phyloP scores from a whole-genome alignment of 2,888 invertebrate species.

The Tolmerus cingulatus region DNA sequence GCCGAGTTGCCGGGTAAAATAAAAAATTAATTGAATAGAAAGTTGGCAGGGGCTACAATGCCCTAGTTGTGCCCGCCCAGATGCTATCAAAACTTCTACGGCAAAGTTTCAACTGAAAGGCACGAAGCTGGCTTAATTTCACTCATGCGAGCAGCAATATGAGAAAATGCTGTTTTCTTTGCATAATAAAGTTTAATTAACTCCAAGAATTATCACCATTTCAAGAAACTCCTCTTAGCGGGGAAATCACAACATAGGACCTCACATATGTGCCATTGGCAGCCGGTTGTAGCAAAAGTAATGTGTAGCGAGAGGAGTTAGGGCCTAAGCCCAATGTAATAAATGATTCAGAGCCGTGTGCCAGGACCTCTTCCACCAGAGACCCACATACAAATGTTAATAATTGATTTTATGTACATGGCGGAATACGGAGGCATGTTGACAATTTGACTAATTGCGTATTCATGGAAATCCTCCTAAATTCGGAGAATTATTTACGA shows the following conservation, averaged over 20 bases:
- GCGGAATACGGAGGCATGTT: constrained; percentile 13
- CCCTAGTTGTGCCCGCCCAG: neutral
- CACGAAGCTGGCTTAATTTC: constrained; percentile 1
- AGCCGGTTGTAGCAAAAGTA: neutral
- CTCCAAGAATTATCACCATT: constrained; percentile 30
- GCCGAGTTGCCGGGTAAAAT: neutral
- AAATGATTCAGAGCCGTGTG: constrained; percentile 25
- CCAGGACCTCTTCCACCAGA: neutral
- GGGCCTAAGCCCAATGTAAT: constrained; percentile 5
- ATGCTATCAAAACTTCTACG: constrained; percentile 16
- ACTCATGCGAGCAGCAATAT: constrained; percentile 4
- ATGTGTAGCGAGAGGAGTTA: neutral
- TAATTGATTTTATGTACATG: constrained; percentile 35
- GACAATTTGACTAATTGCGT: constrained; percentile 39
- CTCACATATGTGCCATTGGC: constrained; percentile 1
- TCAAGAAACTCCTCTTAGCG: neutral
- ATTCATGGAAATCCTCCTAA: constrained; percentile 33
- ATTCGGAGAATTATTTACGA: constrained; percentile 35
- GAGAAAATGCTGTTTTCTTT: constrained; percentile 27
- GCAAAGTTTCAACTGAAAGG: neutral
- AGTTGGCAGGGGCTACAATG: neutral
- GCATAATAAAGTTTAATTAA: constrained; percentile 36
- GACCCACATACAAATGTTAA: constrained; percentile 12
- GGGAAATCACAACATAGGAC: neutral
- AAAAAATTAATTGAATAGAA: neutral